phyloP scores from a whole-genome alignment of 2,113 vertebrate species.

The Sterrhoptilus dennistouni region DNA sequence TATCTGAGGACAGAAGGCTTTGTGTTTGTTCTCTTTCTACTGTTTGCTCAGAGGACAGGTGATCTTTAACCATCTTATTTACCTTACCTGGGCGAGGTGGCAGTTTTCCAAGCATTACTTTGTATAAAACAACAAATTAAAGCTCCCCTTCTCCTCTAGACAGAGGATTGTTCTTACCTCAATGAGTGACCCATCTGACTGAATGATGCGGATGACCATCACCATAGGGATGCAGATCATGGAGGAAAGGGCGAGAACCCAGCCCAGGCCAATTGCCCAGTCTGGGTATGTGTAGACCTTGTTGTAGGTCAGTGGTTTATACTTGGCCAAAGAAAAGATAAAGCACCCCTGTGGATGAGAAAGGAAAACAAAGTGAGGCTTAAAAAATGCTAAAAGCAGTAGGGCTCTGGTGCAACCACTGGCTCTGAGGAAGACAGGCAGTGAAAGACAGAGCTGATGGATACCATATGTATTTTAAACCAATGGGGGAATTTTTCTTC shows the following conservation, averaged over 20 bases:
- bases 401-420: not conserved
- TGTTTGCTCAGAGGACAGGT: conserved; percentile 20
- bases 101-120: conserved; percentile 2
- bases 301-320: conserved; percentile 96
- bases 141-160: not conserved
- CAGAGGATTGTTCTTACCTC: conserved; percentile 79
- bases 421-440: not conserved
- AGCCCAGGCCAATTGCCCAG: conserved; percentile 95
- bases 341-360: conserved; percentile 88
- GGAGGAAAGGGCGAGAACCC: conserved; percentile 91
- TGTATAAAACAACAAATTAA: not conserved
- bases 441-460: not conserved
- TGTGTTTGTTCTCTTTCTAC: not conserved
- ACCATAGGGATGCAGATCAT: conserved; percentile 98
- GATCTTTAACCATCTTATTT: conserved; percentile 5
- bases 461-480: not conserved
- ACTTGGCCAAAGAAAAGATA: conserved; percentile 94
- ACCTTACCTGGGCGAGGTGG: not conserved
- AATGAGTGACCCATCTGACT: conserved; percentile 89
- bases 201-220: conserved; percentile 90
- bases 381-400: not conserved
- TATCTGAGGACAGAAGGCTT: not conserved
- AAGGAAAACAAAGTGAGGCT: not conserved
- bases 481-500: not conserved
- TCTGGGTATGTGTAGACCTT: conserved; percentile 92